Conservation (phyloP, 2,113 vertebrate genomes). For the Ptilonorhynchus violaceus region DNA sequence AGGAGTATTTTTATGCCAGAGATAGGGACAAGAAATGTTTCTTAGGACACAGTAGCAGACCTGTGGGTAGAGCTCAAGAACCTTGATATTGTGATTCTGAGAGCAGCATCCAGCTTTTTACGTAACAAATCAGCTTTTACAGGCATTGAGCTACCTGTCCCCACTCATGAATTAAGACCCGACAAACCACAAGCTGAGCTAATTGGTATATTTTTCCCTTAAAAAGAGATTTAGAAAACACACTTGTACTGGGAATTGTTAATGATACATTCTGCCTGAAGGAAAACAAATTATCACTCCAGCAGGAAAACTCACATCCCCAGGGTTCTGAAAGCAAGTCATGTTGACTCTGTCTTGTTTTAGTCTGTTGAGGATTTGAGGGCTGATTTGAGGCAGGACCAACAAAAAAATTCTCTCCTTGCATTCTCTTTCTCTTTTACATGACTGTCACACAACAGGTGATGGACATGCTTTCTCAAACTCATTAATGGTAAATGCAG, state of each 20-base stretch:
- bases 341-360: neutral
- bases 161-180: neutral
- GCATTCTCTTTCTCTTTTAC: neutral
- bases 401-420: neutral
- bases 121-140: neutral
- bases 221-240: neutral
- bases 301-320: neutral
- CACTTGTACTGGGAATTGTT: neutral
- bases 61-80: neutral
- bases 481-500: neutral
- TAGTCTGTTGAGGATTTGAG: neutral
- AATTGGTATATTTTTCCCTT: neutral
- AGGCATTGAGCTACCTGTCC: neutral
- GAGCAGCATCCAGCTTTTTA: neutral
- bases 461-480: neutral
- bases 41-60: neutral
- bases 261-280: neutral
- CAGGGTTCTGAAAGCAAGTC: neutral
- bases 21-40: neutral
- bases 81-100: neutral
- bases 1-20: neutral
- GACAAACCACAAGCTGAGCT: neutral
- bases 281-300: slow-evolving; percentile 9
- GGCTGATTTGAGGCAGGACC: neutral
- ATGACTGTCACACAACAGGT: neutral